Conservation (phyloP, 2,888 invertebrate genomes). For the Drosophila borborema region DNA sequence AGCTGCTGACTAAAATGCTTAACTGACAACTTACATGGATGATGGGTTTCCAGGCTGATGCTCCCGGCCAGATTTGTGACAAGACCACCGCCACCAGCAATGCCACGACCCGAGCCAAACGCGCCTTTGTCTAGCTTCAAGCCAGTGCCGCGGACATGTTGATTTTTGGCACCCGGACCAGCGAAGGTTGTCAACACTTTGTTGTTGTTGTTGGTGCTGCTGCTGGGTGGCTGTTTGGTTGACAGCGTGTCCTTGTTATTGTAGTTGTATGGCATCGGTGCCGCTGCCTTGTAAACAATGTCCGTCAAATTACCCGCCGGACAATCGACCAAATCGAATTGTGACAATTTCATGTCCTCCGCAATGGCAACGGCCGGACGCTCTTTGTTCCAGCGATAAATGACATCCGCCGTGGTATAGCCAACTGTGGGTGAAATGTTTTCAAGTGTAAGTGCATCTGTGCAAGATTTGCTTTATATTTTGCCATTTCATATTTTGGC, state of each 20-base stretch:
- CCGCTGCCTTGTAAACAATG: constrained; percentile 84
- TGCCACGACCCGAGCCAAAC: constrained; percentile 66
- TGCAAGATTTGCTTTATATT: constrained; percentile 41
- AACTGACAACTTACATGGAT: constrained; percentile 71
- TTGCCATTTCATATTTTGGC: constrained; percentile 29
- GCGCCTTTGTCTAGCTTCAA: constrained; percentile 80
- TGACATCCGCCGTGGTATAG: constrained; percentile 90
- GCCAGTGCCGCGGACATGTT: constrained; percentile 81
- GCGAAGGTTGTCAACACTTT: constrained; percentile 73
- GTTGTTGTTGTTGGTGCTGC: constrained; percentile 55
- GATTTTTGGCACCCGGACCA: constrained; percentile 80
- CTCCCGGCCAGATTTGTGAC: constrained; percentile 59
- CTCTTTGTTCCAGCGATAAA: constrained; percentile 90
- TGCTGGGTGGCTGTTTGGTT: constrained; percentile 28
- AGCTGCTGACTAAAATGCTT: neutral
- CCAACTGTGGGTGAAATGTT: constrained; percentile 87
- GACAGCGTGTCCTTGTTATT: constrained; percentile 63
- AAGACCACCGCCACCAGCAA: constrained; percentile 46
- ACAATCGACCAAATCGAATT: constrained; percentile 92
- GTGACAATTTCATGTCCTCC: constrained; percentile 93
- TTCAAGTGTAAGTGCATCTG: neutral
- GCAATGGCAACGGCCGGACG: constrained; percentile 90
- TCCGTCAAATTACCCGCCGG: constrained; percentile 90
- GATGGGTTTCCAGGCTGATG: constrained; percentile 72
- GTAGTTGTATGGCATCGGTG: constrained; percentile 62